Conservation (phyloP, 2,888 invertebrate species). For the Pandemis heparana region DNA sequence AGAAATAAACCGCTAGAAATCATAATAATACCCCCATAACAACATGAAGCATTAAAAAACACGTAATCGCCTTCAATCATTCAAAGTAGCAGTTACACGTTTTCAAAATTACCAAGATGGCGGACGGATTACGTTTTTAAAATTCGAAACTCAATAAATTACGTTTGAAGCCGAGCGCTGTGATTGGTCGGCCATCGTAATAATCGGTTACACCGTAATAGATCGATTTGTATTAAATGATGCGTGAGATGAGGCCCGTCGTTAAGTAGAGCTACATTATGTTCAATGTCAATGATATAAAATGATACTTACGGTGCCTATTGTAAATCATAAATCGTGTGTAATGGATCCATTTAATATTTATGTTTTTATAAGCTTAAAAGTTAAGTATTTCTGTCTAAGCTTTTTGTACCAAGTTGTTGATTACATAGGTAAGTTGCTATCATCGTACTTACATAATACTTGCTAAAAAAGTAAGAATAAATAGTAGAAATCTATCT, state of each 20-base stretch:
- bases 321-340: slow-evolving; percentile 12
- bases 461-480: no score
- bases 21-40: slow-evolving; percentile 28
- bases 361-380: slow-evolving; percentile 14
- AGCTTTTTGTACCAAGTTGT: background rate
- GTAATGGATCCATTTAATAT: slow-evolving; percentile 34
- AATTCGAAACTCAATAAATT: slow-evolving; percentile 80
- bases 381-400: background rate
- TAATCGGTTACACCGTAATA: slow-evolving; percentile 67
- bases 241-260: slow-evolving; percentile 77
- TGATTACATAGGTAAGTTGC: no score
- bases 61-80: slow-evolving; percentile 60
- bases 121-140: slow-evolving; percentile 71
- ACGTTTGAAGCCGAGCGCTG: slow-evolving; percentile 66
- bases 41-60: slow-evolving; percentile 52
- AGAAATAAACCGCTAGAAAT: slow-evolving; percentile 24
- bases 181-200: slow-evolving; percentile 73
- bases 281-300: slow-evolving; percentile 63
- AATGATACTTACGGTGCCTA: slow-evolving; percentile 51
- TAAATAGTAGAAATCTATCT: no score
- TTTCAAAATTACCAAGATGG: slow-evolving; percentile 79
- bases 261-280: slow-evolving; percentile 66
- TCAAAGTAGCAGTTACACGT: slow-evolving; percentile 69
- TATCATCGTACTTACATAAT: no score
- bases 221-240: slow-evolving; percentile 83